Conservation (phyloP, 2,888 invertebrate species). For the Yponomeuta plumbellus region DNA sequence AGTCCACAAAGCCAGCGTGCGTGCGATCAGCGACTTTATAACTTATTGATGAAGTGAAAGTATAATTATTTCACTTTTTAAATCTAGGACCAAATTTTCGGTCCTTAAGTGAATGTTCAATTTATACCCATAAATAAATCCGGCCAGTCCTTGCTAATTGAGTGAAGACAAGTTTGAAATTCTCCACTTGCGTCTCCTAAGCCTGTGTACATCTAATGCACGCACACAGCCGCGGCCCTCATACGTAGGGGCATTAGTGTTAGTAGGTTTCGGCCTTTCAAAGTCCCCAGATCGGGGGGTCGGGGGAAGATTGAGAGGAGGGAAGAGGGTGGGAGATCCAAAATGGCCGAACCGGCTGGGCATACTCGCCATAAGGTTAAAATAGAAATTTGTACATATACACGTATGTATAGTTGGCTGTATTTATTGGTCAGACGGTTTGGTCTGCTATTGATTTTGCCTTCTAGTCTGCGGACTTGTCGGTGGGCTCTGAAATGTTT, state of each 20-base stretch:
- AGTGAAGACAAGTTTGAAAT: slow-evolving; percentile 10
- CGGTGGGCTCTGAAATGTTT: neutral
- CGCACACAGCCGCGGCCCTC: slow-evolving; percentile 22
- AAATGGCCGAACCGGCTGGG: slow-evolving; percentile 69
- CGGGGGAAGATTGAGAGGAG: slow-evolving; percentile 71
- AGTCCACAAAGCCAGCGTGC: no score
- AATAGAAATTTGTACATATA: slow-evolving; percentile 66
- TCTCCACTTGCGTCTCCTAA: slow-evolving; percentile 10
- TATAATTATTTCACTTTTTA: no score
- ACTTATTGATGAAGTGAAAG: no score
- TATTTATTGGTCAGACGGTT: slow-evolving; percentile 60
- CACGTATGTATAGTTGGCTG: slow-evolving; percentile 37
- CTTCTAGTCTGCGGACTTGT: slow-evolving; percentile 14
- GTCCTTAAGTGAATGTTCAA: no score
- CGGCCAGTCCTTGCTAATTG: slow-evolving; percentile 6
- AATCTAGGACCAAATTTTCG: no score
- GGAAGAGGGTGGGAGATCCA: slow-evolving; percentile 58
- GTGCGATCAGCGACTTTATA: no score
- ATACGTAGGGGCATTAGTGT: slow-evolving; percentile 71
- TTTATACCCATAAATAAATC: slow-evolving; percentile 2
- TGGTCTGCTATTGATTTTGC: slow-evolving; percentile 51
- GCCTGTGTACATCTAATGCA: slow-evolving; percentile 16
- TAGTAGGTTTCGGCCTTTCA: slow-evolving; percentile 73
- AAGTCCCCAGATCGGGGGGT: slow-evolving; percentile 72
- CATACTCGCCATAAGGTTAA: slow-evolving; percentile 73